Evolutionary conservation across 2,113 vertebrate genomes (phyloP).

Genomic region (Tenrec ecaudatus): DNA sequence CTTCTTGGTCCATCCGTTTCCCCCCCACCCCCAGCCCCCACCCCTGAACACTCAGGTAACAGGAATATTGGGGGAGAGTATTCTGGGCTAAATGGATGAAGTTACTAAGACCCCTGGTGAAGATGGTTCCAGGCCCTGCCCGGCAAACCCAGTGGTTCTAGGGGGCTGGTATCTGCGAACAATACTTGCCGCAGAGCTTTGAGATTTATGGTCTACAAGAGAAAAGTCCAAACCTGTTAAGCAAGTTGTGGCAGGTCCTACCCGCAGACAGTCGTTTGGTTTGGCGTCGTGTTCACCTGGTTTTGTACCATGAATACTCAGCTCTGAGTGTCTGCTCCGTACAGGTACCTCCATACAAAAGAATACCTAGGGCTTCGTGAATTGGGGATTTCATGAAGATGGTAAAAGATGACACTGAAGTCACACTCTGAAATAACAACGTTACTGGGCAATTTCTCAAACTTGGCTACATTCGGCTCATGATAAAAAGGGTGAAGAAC

Average conservation of each 20-base stretch:
- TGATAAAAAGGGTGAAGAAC: not conserved
- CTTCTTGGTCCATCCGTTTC: no score
- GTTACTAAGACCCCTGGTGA: not conserved
- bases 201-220: not conserved
- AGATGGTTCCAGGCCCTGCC: not conserved
- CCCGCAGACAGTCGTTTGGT: not conserved
- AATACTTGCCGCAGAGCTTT: not conserved
- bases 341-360: not conserved
- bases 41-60: not conserved
- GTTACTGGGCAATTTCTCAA: not conserved
- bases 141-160: not conserved
- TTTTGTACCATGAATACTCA: not conserved
- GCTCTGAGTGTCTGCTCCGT: not conserved
- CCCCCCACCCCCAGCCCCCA: no score
- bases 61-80: not conserved
- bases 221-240: not conserved
- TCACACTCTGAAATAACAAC: conserved; percentile 9
- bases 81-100: not conserved
- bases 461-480: not conserved
- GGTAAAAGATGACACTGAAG: not conserved
- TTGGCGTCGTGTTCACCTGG: not conserved
- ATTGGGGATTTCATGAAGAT: not conserved
- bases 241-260: not conserved
- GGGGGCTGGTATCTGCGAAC: not conserved
- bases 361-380: not conserved